Conservation (phyloP, 2,113 vertebrate species). For the Laticauda laticaudata region DNA sequence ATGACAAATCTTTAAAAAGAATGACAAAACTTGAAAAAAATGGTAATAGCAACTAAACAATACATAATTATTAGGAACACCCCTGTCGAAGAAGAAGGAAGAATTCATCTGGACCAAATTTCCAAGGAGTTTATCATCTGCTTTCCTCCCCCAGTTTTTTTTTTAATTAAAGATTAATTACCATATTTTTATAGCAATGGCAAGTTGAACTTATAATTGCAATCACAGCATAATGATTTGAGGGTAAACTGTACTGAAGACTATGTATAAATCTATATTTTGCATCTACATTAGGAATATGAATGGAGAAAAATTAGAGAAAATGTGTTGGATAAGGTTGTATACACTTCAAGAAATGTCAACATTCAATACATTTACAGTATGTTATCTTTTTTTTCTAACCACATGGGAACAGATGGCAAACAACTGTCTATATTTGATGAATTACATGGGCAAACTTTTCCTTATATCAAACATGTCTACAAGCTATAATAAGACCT, state of each 20-base stretch:
- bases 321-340: not conserved
- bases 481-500: not conserved
- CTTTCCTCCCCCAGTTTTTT: not conserved
- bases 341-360: not conserved
- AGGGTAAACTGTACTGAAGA: not conserved
- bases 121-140: not conserved
- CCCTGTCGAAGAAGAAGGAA: not conserved
- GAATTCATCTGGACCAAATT: not conserved
- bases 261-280: not conserved
- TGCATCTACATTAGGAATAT: not conserved
- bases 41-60: not conserved
- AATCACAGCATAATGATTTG: not conserved
- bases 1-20: not conserved
- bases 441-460: not conserved
- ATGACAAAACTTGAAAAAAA: not conserved
- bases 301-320: not conserved
- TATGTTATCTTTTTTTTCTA: not conserved
- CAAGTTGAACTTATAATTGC: too few relatives aligned
- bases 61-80: not conserved
- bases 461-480: not conserved
- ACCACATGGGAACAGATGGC: not conserved
- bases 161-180: not conserved
- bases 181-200: not conserved
- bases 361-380: not conserved
- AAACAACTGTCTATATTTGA: not conserved